Percentiles rank a stretch among this genome's conserved stretches.
Conservation (phyloP, 2,113 vertebrate genomes). For the Seriola aureovittata region DNA sequence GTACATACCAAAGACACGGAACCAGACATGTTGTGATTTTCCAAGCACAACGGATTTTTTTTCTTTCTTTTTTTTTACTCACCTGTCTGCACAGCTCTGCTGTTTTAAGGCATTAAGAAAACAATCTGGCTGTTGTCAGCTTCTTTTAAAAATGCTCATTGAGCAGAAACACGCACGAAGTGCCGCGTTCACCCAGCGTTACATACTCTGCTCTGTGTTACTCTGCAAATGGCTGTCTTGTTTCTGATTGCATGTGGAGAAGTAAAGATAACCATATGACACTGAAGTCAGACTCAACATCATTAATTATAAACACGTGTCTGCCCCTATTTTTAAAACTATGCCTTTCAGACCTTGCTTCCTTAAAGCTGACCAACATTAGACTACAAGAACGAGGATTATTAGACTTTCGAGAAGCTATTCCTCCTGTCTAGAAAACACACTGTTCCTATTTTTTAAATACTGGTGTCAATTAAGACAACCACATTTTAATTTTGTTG, state of each 20-base stretch:
- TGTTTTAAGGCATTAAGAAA: slow-evolving; percentile 74
- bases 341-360: slow-evolving; percentile 41
- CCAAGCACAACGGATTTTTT: slow-evolving; percentile 18
- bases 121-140: slow-evolving; percentile 78
- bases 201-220: slow-evolving; percentile 77
- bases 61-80: slow-evolving; percentile 44
- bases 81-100: slow-evolving; percentile 69
- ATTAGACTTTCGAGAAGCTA: slow-evolving; percentile 48
- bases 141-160: slow-evolving; percentile 57
- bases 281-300: slow-evolving; percentile 79
- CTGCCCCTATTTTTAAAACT: slow-evolving; percentile 56
- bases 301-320: slow-evolving; percentile 84
- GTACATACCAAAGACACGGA: slow-evolving; percentile 30
- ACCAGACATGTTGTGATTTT: slow-evolving; percentile 53
- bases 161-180: slow-evolving; percentile 64
- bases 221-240: slow-evolving; percentile 71
- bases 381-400: slow-evolving; percentile 48
- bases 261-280: slow-evolving; percentile 86
- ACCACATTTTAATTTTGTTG: slow-evolving; percentile 60
- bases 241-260: slow-evolving; percentile 83
- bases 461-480: slow-evolving; percentile 62
- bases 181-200: slow-evolving; percentile 33
- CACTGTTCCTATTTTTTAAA: slow-evolving; percentile 60
- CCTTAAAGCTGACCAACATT: slow-evolving; percentile 65
- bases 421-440: slow-evolving; percentile 55